A percentile compares a stretch with the other conserved stretches of the same genome.
These are phyloP conservation scores for Elanoides forficatus DNA, from an alignment of 2,113 vertebrate genomes.

Conservation along the genomic window DNA sequence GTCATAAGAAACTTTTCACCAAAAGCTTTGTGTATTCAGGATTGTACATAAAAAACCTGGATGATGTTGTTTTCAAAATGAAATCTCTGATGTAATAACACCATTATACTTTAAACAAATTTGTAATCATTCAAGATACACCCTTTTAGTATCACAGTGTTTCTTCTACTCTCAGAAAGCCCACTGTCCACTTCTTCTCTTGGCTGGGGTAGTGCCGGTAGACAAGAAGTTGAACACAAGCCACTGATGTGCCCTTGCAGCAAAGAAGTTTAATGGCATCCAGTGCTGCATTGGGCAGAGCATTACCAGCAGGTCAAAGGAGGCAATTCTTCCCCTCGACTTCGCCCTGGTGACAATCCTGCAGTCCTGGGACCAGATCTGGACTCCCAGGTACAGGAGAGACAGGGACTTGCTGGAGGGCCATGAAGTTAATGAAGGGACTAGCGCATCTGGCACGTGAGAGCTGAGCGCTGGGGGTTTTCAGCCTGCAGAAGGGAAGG, in stretches of 20 bases:
- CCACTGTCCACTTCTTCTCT: not conserved
- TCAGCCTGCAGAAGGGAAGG: not conserved
- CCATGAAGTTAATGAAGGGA: not conserved
- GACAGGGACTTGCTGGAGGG: not conserved
- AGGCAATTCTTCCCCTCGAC: not conserved
- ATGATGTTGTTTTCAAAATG: not conserved
- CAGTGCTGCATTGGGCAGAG: not conserved
- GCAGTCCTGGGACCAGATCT: not conserved
- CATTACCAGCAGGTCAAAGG: not conserved
- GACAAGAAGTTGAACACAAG: not conserved
- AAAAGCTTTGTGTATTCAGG: not conserved
- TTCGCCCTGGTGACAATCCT: not conserved
- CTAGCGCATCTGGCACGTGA: too few relatives aligned
- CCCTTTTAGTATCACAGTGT: not conserved
- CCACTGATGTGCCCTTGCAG: too few relatives aligned
- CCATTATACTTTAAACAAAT: not conserved
- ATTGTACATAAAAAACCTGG: not conserved
- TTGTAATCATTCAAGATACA: not conserved
- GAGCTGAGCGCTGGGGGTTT: not conserved
- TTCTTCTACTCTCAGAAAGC: not conserved
- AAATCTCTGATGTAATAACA: not conserved
- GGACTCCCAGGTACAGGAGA: not conserved
- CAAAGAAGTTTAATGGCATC: too few relatives aligned
- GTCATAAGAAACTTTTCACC: not conserved
- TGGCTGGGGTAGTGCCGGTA: not conserved